Conservation (phyloP, 2,797 vertebrate species). For the Octomys mimax region DNA sequence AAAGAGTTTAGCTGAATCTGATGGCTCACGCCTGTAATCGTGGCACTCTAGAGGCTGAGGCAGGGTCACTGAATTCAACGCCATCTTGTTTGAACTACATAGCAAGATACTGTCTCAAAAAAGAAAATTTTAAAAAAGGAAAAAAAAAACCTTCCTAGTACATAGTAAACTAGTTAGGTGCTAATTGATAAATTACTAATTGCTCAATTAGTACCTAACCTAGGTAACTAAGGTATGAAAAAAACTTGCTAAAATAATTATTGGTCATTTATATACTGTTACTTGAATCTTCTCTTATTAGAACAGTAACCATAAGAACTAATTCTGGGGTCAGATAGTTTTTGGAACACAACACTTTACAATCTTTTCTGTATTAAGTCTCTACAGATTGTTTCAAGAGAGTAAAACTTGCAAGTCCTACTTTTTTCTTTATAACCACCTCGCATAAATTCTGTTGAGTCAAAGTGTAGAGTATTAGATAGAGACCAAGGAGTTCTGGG, state of each 20-base stretch:
- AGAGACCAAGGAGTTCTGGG: background rate
- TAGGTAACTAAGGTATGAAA: constrained; percentile 18
- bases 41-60: background rate
- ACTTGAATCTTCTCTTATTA: constrained; percentile 53
- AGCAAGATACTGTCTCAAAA: background rate
- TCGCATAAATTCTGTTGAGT: background rate
- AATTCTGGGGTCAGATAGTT: background rate
- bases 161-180: background rate
- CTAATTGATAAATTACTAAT: background rate
- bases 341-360: constrained; percentile 14
- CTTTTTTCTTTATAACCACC: background rate
- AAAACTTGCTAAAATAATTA: constrained; percentile 2
- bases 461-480: background rate
- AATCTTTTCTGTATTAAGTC: background rate
- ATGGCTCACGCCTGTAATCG: background rate
- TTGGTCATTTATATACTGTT: constrained; percentile 6
- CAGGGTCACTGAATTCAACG: background rate
- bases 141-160: background rate
- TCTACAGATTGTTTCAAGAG: constrained; percentile 45
- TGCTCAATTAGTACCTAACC: constrained; percentile 22
- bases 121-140: background rate
- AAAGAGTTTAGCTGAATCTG: background rate
- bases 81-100: background rate
- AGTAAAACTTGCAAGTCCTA: constrained; percentile 2
- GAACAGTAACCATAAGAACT: background rate